Conservation (phyloP, 2,113 vertebrate genomes). For the Anser cygnoides region DNA sequence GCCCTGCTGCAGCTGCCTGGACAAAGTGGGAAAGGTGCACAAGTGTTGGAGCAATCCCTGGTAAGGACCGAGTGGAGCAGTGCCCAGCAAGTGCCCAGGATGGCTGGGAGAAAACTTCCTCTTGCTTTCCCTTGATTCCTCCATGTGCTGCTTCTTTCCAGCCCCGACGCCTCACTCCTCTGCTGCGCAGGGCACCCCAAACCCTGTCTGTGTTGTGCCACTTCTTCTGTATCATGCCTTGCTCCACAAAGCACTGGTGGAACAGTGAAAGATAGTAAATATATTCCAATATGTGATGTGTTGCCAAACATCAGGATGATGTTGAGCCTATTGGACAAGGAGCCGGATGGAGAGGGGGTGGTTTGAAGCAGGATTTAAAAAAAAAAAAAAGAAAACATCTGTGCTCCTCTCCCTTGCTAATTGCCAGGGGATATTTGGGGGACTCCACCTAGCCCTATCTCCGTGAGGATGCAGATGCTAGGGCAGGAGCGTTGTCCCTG, state of each 20-base stretch:
- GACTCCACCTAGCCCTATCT: neutral
- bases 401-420: neutral
- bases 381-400: neutral
- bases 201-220: neutral
- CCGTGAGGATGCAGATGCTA: neutral
- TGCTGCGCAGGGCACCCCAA: neutral
- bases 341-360: too few relatives aligned
- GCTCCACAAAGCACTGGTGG: neutral
- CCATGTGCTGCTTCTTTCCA: neutral
- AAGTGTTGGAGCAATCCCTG: neutral
- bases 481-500: neutral
- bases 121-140: neutral
- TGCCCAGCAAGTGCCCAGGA: fast-evolving
- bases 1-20: neutral
- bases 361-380: neutral
- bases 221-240: fast-evolving
- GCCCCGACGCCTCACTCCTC: neutral
- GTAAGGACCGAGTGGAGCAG: neutral
- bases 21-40: neutral
- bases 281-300: fast-evolving
- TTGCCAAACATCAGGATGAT: neutral
- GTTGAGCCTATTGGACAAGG: neutral
- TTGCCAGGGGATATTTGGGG: neutral
- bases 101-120: neutral
- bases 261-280: neutral